phyloP scores from a whole-genome alignment of 1,140 invertebrate species.

The Microvelia longipes region DNA sequence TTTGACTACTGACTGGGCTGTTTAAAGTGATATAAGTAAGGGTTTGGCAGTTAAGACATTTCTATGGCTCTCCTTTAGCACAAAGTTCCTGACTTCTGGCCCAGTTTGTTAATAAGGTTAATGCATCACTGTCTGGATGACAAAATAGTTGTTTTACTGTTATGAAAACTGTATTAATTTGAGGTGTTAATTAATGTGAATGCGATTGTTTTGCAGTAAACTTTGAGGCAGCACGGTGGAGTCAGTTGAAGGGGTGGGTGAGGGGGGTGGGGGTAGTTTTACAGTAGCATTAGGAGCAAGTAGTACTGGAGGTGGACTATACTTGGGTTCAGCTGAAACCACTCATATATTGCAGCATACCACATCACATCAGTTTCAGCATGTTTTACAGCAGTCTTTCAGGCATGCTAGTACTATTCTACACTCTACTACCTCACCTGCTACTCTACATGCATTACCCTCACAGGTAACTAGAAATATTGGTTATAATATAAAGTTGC shows the following conservation, averaged over 20 bases:
- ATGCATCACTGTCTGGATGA: too few species aligned
- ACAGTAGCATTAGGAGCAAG: background rate
- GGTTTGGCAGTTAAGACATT: too few species aligned
- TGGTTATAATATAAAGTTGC: too few species aligned
- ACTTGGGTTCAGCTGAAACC: background rate
- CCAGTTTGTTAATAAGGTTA: too few species aligned
- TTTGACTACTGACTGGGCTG: too few species aligned
- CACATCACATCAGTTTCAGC: background rate
- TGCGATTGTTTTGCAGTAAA: background rate
- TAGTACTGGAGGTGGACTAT: background rate
- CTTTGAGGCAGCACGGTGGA: background rate
- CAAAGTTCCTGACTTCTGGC: too few species aligned
- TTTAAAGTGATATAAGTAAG: too few species aligned
- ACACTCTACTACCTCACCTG: background rate
- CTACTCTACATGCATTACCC: background rate
- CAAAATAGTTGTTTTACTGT: too few species aligned
- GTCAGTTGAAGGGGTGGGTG: background rate
- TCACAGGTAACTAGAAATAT: background rate
- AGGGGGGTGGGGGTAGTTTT: background rate
- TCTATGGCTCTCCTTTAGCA: too few species aligned
- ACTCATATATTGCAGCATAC: slow-evolving; percentile 1
- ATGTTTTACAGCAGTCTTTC: background rate
- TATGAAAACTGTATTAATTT: too few species aligned
- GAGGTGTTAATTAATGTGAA: too few species aligned
- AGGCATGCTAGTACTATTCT: background rate